Evolutionary conservation across 2,888 invertebrate species (phyloP).

Genomic region (Apamea monoglypha): DNA sequence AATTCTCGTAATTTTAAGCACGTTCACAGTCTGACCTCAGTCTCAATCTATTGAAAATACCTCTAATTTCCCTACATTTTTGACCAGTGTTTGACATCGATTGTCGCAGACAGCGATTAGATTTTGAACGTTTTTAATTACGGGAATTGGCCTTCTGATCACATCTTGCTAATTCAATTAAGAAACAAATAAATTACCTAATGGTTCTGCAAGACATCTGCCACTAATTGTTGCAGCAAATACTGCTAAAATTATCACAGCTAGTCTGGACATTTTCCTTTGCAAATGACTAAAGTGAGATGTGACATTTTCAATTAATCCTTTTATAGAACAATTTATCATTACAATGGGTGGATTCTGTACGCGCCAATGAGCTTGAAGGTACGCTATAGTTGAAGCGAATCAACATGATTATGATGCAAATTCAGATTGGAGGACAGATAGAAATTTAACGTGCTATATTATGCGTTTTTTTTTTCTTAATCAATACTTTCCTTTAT

Average conservation of each 20-base stretch:
- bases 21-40: not conserved
- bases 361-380: slow-evolving; percentile 72
- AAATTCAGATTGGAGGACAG: slow-evolving; percentile 27
- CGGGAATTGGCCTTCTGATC: not conserved
- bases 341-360: slow-evolving; percentile 46
- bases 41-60: not conserved
- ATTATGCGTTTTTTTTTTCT: not conserved
- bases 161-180: not conserved
- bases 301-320: not conserved
- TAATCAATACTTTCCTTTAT: not conserved
- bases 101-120: no score
- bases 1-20: not conserved
- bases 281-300: slow-evolving; percentile 14
- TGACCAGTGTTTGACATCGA: not conserved
- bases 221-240: slow-evolving; percentile 40
- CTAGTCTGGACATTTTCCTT: slow-evolving; percentile 55
- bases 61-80: not conserved
- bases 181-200: slow-evolving; percentile 45
- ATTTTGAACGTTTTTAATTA: not conserved
- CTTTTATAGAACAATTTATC: slow-evolving; percentile 54
- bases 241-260: slow-evolving; percentile 36
- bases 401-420: slow-evolving; percentile 43
- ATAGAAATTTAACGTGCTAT: slow-evolving; percentile 7
- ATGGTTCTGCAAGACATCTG: slow-evolving; percentile 55
- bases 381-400: slow-evolving; percentile 68